Evolutionary conservation across 2,888 invertebrate genomes (phyloP), one percentile per base, ranked within the genome.

Genomic region (Melieria omissa): DNA sequence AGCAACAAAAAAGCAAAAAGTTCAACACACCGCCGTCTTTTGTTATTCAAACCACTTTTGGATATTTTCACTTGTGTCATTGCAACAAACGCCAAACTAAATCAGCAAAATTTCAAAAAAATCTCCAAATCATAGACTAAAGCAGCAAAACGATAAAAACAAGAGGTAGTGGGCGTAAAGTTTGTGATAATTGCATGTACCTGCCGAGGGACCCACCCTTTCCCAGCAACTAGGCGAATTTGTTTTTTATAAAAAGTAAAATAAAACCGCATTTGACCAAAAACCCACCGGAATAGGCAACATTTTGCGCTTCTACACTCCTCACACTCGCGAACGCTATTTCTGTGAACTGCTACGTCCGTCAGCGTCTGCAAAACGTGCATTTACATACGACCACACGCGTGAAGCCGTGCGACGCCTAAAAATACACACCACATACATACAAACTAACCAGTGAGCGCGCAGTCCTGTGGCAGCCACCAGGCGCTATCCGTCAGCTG

Each of bases 1-100:
- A 73, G 71, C 74, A 77, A 74, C 75, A 76, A 1, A 29, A 29
- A 29, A 29, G 29, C 75, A 75, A 74, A 71, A 78, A 77, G 77
- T 75, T 74, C 46, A 70, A 67, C 62, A 58, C 16, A 57, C 63
- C 55, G 44, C 8, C 44, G 44, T 63, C 46, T 57, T 58, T 14
- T 65, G 65, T 55, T 71, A 49, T 42, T 70, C 62, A 49, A 60
- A 74, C 63, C 66, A 74, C 54, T 74, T 65, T 65, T 71, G 71
- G 71, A 71, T 72, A 65, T 70, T 73, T 67, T 67, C 45, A 29
- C 29, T 29, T 29, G 29, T 29, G 29, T 29, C 29, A 29, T 29
- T 29, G 29, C 29, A 71, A 47, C 9, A 63, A 60, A 14, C 4
- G 4, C 49, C 8, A n/a, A 6, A 67, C 14, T 42, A 12, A 71